Conservation (phyloP, 2,797 vertebrate genomes). For the Pelobates cultripes region DNA sequence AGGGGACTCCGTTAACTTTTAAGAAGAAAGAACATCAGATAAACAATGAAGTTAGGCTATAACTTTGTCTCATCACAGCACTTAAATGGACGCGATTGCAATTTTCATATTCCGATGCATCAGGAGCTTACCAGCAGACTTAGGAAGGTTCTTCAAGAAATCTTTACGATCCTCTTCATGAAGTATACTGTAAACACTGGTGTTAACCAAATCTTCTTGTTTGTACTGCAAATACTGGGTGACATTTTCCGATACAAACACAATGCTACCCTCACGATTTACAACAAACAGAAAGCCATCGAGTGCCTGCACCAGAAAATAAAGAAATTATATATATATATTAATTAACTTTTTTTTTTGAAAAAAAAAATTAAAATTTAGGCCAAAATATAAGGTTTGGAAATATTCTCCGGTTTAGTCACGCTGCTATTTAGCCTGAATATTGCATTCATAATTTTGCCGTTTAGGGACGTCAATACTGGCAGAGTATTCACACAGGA, state of each 20-base stretch:
- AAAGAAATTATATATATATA: neutral
- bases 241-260: conserved; percentile 98
- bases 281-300: conserved; percentile 98
- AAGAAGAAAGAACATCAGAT: neutral
- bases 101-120: no score
- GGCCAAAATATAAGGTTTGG: no score
- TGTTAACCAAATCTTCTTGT: conserved; percentile 96
- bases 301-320: conserved; percentile 78
- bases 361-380: no score
- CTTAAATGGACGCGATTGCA: no score
- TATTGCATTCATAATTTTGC: no score
- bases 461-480: no score
- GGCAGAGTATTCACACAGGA: no score
- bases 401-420: no score
- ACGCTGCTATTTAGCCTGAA: no score
- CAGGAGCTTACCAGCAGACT: conserved; percentile 81
- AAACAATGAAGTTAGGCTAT: neutral
- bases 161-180: conserved; percentile 94
- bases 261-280: conserved; percentile 94
- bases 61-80: no score
- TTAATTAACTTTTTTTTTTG: no score
- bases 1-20: conserved; percentile 87
- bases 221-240: conserved; percentile 96
- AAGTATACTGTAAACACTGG: conserved; percentile 93
- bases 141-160: conserved; percentile 95